Percentiles rank a stretch among this genome's conserved stretches.
Conservation (phyloP, 2,113 vertebrate species). For the Etheostoma cragini region DNA sequence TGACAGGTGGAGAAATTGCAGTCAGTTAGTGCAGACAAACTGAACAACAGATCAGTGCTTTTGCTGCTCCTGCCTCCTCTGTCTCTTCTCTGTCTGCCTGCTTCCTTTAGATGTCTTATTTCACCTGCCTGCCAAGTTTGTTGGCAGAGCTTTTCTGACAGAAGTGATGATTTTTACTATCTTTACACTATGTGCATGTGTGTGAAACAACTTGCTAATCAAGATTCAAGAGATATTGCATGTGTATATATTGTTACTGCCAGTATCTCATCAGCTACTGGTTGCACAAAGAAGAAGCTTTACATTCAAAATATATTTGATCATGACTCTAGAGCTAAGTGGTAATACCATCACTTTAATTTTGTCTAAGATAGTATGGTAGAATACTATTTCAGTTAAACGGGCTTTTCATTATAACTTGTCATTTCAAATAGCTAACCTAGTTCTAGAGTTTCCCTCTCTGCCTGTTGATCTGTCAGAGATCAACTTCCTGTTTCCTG, state of each 20-base stretch:
- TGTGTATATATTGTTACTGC: slow-evolving; percentile 23
- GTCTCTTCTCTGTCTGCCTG: slow-evolving; percentile 62
- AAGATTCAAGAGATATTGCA: background rate
- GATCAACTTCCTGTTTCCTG: slow-evolving; percentile 80
- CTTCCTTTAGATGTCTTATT: slow-evolving; percentile 67
- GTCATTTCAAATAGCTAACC: slow-evolving; percentile 26
- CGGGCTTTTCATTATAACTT: slow-evolving; percentile 14
- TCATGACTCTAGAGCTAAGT: background rate
- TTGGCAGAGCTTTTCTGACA: slow-evolving; percentile 65
- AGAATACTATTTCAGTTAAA: background rate
- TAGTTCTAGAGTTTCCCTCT: slow-evolving; percentile 50
- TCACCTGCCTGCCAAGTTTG: slow-evolving; percentile 72
- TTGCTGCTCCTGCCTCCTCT: slow-evolving; percentile 59
- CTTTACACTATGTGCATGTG: slow-evolving; percentile 5
- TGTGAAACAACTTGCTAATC: slow-evolving; percentile 37
- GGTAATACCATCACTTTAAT: background rate
- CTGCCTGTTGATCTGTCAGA: slow-evolving; percentile 55
- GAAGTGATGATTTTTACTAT: slow-evolving; percentile 42
- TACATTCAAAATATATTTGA: background rate
- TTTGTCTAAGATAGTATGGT: background rate
- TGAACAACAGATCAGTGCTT: slow-evolving; percentile 77
- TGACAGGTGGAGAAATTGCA: slow-evolving; percentile 77
- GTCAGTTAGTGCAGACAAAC: slow-evolving; percentile 78
- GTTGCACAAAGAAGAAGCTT: background rate
- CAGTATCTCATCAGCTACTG: slow-evolving; percentile 25